A percentile compares a stretch with the other conserved stretches of the same genome.
phyloP scores from a whole-genome alignment of 2,797 vertebrate genomes.

The Steatocranus sp. region DNA sequence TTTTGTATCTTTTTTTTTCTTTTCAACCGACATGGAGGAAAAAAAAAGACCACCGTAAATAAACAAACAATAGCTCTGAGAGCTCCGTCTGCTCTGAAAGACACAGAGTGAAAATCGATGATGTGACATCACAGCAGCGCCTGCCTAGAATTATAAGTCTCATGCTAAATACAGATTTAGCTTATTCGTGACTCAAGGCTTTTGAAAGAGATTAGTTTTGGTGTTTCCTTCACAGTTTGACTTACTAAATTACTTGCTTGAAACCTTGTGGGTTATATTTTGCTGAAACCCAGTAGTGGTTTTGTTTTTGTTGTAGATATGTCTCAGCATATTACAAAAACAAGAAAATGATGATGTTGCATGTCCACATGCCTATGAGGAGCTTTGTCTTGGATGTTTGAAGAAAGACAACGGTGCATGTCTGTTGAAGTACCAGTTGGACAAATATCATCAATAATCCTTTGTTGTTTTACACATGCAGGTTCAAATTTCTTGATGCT shows the following conservation, averaged over 20 bases:
- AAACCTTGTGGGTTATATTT: slow-evolving; percentile 1
- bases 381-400: background rate
- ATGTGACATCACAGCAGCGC: slow-evolving; percentile 31
- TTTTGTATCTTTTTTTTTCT: background rate
- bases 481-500: background rate
- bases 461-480: background rate
- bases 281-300: background rate
- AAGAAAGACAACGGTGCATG: background rate
- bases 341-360: background rate
- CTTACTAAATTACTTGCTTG: slow-evolving; percentile 31
- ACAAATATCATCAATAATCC: background rate
- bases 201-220: slow-evolving; percentile 34
- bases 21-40: slow-evolving; percentile 7
- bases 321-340: background rate
- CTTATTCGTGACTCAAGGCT: slow-evolving; percentile 29
- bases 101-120: slow-evolving; percentile 25
- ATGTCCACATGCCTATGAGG: background rate
- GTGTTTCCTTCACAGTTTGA: slow-evolving; percentile 39
- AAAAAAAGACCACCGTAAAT: slow-evolving; percentile 5
- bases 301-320: background rate
- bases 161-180: slow-evolving; percentile 51
- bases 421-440: background rate
- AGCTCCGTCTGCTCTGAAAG: slow-evolving; percentile 30
- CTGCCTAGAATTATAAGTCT: slow-evolving; percentile 39
- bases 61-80: slow-evolving; percentile 27